A percentile compares a stretch with the other conserved stretches of the same genome.
Evolutionary conservation across 2,888 invertebrate species (phyloP).

Genomic region (Sclerodermus sp.): DNA sequence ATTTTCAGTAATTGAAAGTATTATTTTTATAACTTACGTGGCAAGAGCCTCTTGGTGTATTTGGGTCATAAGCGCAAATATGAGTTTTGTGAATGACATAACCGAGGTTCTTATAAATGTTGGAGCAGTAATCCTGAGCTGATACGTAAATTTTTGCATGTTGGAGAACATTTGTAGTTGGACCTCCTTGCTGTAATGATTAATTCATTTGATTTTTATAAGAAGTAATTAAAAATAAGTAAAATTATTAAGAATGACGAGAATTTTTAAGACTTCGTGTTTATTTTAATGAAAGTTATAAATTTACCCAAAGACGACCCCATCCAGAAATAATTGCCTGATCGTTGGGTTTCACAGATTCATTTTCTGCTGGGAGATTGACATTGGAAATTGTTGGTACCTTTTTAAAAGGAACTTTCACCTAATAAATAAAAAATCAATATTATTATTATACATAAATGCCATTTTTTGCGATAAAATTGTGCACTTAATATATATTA

Average conservation of each 20-base stretch:
- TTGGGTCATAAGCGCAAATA: conserved; percentile 30
- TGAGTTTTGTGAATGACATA: conserved; percentile 24
- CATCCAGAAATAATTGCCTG: conserved; percentile 33
- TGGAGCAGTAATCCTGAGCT: conserved; percentile 58
- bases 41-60: conserved; percentile 29
- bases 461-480: too few relatives aligned
- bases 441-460: too few relatives aligned
- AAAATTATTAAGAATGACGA: too few relatives aligned
- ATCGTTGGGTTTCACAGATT: conserved; percentile 15
- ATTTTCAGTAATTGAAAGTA: too few relatives aligned
- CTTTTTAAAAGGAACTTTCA: not conserved
- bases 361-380: conserved; percentile 52
- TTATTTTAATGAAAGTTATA: too few relatives aligned
- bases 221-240: too few relatives aligned
- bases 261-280: too few relatives aligned
- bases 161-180: conserved; percentile 52
- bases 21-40: conserved; percentile 32
- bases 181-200: conserved; percentile 32
- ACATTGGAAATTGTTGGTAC: not conserved
- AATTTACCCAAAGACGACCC: conserved; percentile 34
- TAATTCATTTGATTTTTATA: not conserved
- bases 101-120: conserved; percentile 11
- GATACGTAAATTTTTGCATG: conserved; percentile 62
- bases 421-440: not conserved
- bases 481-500: too few relatives aligned